phyloP scores from a whole-genome alignment of 2,888 invertebrate species.

The Callimorpha dominula region DNA sequence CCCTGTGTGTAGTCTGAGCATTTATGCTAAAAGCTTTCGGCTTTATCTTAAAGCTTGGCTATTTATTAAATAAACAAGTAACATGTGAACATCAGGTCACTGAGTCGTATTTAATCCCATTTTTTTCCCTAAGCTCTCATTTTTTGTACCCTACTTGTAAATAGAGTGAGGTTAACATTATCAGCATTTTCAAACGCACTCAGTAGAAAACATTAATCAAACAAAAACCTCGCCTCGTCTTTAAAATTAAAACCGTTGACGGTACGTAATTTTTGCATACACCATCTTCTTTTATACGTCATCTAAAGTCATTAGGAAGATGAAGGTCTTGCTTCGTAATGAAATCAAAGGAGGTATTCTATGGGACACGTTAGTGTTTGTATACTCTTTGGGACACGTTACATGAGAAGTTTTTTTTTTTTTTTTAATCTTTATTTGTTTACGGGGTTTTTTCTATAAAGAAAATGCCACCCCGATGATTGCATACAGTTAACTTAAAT shows the following conservation, averaged over 20 bases:
- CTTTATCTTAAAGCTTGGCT: slow-evolving; percentile 2
- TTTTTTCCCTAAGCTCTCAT: slow-evolving; percentile 13
- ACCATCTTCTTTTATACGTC: slow-evolving; percentile 40
- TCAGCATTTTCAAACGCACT: slow-evolving; percentile 7
- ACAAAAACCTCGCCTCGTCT: slow-evolving; percentile 26
- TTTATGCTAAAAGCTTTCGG: background rate
- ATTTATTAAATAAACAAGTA: slow-evolving; percentile 13
- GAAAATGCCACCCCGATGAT: no score
- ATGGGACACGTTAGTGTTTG: background rate
- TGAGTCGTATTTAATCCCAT: slow-evolving; percentile 4
- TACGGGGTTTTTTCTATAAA: no score
- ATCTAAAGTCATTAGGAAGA: slow-evolving; percentile 24
- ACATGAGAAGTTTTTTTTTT: background rate
- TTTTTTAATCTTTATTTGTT: no score
- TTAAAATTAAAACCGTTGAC: slow-evolving; percentile 32
- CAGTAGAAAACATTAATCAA: slow-evolving; percentile 40
- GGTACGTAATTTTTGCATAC: slow-evolving; percentile 33
- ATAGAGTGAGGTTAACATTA: slow-evolving; percentile 8
- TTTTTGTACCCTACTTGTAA: slow-evolving; percentile 4
- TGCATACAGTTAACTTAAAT: no score
- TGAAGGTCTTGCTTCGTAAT: slow-evolving; percentile 14
- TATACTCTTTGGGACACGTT: no score
- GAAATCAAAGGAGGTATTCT: background rate
- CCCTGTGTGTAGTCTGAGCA: background rate
- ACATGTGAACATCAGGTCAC: slow-evolving; percentile 4